Percentiles rank a stretch among this genome's conserved stretches.
Evolutionary conservation across 2,888 invertebrate species (phyloP).

Genomic region (Drosophila mulleri): DNA sequence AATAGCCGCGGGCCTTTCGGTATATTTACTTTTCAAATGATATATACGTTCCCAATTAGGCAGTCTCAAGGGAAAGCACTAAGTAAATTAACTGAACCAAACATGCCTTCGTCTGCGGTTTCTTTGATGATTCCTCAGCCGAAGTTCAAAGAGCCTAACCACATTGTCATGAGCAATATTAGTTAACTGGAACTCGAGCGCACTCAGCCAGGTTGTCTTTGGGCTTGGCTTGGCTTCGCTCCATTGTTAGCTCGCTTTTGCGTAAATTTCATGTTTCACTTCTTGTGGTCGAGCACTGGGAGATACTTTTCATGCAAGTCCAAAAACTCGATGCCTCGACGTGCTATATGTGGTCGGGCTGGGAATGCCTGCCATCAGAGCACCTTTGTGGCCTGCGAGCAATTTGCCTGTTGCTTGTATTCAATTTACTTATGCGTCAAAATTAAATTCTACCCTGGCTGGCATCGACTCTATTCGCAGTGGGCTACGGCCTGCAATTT

Average conservation of each 20-base stretch:
- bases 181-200: constrained; percentile 8
- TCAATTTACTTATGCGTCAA: constrained; percentile 72
- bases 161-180: constrained; percentile 19
- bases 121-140: neutral
- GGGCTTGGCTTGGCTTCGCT: neutral
- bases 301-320: constrained; percentile 29
- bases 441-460: constrained; percentile 51
- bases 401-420: constrained; percentile 74
- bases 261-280: constrained; percentile 49
- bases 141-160: constrained; percentile 3
- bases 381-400: constrained; percentile 61
- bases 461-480: neutral
- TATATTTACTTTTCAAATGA: neutral
- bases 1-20: no score
- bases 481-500: neutral
- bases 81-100: neutral
- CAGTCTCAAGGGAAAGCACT: constrained; percentile 44
- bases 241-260: constrained; percentile 14
- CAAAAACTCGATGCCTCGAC: constrained; percentile 12
- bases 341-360: constrained; percentile 7
- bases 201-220: constrained; percentile 6
- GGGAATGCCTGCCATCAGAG: constrained; percentile 10
- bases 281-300: constrained; percentile 56
- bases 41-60: neutral
- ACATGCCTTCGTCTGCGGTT: constrained; percentile 11